Conservation (phyloP, 2,113 vertebrate genomes). For the Callochromis pleurospilus region DNA sequence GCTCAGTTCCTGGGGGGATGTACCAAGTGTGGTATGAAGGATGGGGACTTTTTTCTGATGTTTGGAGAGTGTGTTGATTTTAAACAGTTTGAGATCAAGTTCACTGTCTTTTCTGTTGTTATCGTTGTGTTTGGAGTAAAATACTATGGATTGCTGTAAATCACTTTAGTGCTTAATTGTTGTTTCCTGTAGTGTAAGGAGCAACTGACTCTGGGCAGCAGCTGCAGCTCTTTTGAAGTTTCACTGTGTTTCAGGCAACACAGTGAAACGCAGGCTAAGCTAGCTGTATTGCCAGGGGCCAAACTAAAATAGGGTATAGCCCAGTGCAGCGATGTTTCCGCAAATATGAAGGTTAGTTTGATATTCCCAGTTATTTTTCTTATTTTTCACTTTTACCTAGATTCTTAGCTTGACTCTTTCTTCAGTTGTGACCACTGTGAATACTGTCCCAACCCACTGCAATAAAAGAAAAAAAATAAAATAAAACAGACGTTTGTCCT, state of each 20-base stretch:
- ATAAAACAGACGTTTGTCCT: background rate
- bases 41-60: background rate
- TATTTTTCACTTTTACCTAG: background rate
- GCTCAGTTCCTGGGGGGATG: background rate
- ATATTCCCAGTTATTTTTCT: background rate
- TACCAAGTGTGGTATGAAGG: background rate
- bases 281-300: background rate
- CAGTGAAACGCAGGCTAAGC: rapidly evolving
- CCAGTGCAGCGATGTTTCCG: rapidly evolving
- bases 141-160: background rate
- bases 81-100: background rate
- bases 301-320: background rate
- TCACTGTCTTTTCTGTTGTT: background rate
- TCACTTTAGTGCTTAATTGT: background rate
- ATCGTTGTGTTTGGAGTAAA: background rate
- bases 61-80: background rate
- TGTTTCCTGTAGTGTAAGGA: background rate
- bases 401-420: background rate
- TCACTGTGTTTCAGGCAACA: background rate
- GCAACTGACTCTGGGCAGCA: background rate
- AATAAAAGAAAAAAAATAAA: background rate
- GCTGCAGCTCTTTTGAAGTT: background rate
- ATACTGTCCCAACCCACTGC: background rate
- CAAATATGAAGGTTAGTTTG: background rate
- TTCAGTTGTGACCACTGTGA: background rate